Evolutionary conservation across 2,888 invertebrate species (phyloP), one percentile per base, ranked within the genome.

Genomic region (Carterocephalus palaemon): DNA sequence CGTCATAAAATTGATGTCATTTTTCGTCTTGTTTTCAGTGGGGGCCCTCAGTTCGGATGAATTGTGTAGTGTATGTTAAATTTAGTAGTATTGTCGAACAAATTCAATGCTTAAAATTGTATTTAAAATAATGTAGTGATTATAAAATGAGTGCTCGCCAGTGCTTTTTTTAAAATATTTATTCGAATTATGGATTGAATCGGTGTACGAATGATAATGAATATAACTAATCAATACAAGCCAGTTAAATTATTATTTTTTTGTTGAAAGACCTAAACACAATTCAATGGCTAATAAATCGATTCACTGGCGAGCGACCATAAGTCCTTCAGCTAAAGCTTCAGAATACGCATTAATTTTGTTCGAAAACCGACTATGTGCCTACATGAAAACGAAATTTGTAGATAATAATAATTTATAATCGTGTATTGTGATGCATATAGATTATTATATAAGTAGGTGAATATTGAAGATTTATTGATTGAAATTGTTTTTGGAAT

Each of bases 351-450:
- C 24, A 17, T 17, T 23, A 37, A 36, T 31, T 36, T 45, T 37
- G 13, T 17, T 37, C 36, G 23, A 40, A 56, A 51, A 58, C 60
- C 61, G 43, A 59, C 47, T 47, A 60, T 51, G 60, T 61, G 61
- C 61, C 61, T 61, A 56, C 54, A 51, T 47, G 46, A 40, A 54
- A 53, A 47, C 43, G 43, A 37, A 37, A 43, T 29, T 15, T 45
- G 23, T 45, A 45, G 43, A 45, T 45, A 45, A 45, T 45, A 37
- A 45, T 36, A 4, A 19, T 28, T 24, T 38, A 31, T 45, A 37
- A 37, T 37, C 29, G 28, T 37, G 36, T 37, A 43, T 16, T 31
- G 31, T 43, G 31, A 37, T 31, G 36, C 36, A 34, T 37, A 39
- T 31, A 37, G 28, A 22, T n/a, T n/a, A n/a, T n/a, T n/a, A n/a